Base-by-base conservation (phyloP, 2,888 invertebrate genomes). In the Agrotis puta region DNA sequence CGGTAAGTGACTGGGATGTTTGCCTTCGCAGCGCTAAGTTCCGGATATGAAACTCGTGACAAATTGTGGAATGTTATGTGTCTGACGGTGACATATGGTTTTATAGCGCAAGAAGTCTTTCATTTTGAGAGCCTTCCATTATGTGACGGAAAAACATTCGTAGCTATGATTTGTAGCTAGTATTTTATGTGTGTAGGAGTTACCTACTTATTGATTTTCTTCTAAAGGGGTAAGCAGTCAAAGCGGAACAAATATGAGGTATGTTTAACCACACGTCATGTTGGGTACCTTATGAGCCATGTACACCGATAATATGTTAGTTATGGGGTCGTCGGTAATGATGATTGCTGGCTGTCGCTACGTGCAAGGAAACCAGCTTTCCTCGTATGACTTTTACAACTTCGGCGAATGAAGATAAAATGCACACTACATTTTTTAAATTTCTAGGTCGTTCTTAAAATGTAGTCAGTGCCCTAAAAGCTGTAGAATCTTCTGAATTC, bases 1-100 rank as follows among this genome's bases (percentile, higher is more conserved):
- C 61, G 69, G 71, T 73, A 83, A 82, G 76, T 83, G 76, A 83
- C 79, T 79, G 83, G 74, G 84, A 82, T 81, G 85, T 85, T 85
- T 82, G 81, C 84, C 82, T 85, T 85, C 84, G 67, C 59, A 81
- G 70, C 65, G 72, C 72, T 48, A 63, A 78, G 78, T 79, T 82
- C 83, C 85, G 85, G 85, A 85, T 85, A 85, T 85, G 82, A 85
- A 85, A 77, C 83, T 77, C 74, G 77, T 83, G 85, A 85, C 85
- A 83, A 85, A 85, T 84, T 81, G 82, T 74, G 77, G 82, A 85
- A 85, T 85, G 82, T 79, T 81, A 80, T 83, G 80, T 81, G 78
- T 77, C 75, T 79, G 85, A 81, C 81, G 78, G 78, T 79, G 77
- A 85, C 70, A 74, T 83, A 85, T 78, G 85, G 74, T 51, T 82